Conservation (phyloP, 2,797 vertebrate species). For the Mormyrus proboscirostris region DNA sequence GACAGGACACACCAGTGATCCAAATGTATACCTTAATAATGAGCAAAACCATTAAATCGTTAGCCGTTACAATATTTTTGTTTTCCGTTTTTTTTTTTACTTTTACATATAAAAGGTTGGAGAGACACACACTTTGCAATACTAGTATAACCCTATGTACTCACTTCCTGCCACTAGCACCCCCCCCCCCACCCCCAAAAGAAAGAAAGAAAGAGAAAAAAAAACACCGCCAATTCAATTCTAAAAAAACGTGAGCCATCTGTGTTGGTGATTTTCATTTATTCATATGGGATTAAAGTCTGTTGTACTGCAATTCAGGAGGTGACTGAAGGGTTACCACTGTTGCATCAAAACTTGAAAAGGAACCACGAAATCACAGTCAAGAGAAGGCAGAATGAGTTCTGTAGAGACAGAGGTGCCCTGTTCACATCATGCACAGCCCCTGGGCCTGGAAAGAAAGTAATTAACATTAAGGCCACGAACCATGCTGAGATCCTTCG, state of each 20-base stretch:
- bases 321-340: slow-evolving; percentile 42
- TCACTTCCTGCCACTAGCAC: slow-evolving; percentile 21
- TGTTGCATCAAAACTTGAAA: slow-evolving; percentile 79
- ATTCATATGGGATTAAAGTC: slow-evolving; percentile 56
- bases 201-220: slow-evolving; percentile 43
- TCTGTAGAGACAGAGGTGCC: slow-evolving; percentile 55
- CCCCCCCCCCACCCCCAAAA: slow-evolving; percentile 19
- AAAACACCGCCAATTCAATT: slow-evolving; percentile 42
- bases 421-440: slow-evolving; percentile 85
- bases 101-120: slow-evolving; percentile 62
- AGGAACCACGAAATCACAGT: slow-evolving; percentile 66
- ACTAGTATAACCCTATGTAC: slow-evolving; percentile 52
- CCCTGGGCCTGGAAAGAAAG: slow-evolving; percentile 71
- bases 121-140: slow-evolving; percentile 55
- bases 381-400: slow-evolving; percentile 66
- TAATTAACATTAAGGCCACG: slow-evolving; percentile 10
- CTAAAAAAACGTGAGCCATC: slow-evolving; percentile 30
- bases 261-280: slow-evolving; percentile 40
- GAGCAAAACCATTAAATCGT: slow-evolving; percentile 71
- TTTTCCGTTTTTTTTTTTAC: slow-evolving; percentile 48
- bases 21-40: slow-evolving; percentile 70
- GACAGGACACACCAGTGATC: slow-evolving; percentile 67
- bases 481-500: not conserved
- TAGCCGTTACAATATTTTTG: slow-evolving; percentile 61
- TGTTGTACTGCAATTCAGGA: slow-evolving; percentile 51